phyloP scores from a whole-genome alignment of 1,140 invertebrate genomes.

The Drosophila insularis region DNA sequence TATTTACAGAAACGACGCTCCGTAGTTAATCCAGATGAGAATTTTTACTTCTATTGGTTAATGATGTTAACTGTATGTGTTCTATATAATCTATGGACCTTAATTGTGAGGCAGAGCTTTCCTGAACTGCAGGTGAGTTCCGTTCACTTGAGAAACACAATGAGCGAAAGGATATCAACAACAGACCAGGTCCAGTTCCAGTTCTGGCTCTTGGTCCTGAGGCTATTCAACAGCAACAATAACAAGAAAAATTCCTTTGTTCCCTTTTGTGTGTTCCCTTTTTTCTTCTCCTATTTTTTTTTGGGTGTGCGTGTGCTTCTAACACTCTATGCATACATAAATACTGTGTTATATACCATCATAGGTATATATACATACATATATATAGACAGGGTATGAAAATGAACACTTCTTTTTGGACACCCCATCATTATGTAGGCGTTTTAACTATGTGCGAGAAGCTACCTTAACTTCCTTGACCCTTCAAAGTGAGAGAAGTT shows the following conservation, averaged over 20 bases:
- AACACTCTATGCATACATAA: constrained; percentile 6
- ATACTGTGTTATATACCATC: background rate
- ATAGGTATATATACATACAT: no score
- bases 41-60: constrained; percentile 97
- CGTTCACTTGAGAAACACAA: background rate
- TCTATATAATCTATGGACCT: constrained; percentile 97
- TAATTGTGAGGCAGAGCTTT: constrained; percentile 96
- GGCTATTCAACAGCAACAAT: background rate
- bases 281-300: background rate
- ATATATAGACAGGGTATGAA: background rate
- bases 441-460: no score
- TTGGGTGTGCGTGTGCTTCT: background rate
- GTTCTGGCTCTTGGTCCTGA: no score
- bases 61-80: constrained; percentile 94
- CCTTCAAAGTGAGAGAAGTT: background rate
- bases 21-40: constrained; percentile 97
- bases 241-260: background rate
- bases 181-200: background rate
- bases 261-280: background rate
- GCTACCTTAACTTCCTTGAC: background rate
- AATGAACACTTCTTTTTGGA: constrained; percentile 1
- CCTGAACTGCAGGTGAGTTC: constrained; percentile 90
- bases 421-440: background rate
- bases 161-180: background rate
- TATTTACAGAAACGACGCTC: constrained; percentile 88